Evolutionary conservation across 2,888 invertebrate genomes (phyloP).

Genomic region (Tholera decimalis): DNA sequence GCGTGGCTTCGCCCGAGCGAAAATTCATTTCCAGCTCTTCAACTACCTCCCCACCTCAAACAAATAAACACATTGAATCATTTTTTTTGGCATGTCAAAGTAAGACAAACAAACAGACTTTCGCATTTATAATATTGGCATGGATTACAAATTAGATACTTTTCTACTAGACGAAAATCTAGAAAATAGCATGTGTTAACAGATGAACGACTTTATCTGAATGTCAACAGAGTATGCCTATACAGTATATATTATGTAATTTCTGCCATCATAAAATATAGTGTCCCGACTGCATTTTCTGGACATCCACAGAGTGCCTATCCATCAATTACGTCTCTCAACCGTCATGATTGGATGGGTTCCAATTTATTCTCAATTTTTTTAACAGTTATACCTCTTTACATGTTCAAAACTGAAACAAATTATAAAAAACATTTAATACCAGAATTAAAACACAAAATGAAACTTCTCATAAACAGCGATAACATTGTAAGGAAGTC

Average conservation of each 20-base stretch:
- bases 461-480: conserved; percentile 30
- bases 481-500: conserved; percentile 46
- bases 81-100: no score
- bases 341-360: no score
- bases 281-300: background rate
- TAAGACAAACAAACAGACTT: no score
- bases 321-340: no score
- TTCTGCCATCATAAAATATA: no score
- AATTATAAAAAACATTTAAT: conserved; percentile 22
- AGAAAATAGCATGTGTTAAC: background rate
- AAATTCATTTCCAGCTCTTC: no score
- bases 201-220: background rate
- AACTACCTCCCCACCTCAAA: no score
- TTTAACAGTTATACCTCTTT: conserved; percentile 3
- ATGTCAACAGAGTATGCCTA: background rate
- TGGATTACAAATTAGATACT: conserved; percentile 3
- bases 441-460: conserved; percentile 29
- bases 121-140: no score
- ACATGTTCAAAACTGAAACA: background rate
- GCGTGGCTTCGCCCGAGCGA: no score
- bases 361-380: no score
- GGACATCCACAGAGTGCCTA: no score
- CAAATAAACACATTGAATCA: no score
- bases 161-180: background rate
- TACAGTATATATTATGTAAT: background rate